Evolutionary conservation across 2,113 vertebrate genomes (phyloP).

Genomic region (Lontra canadensis): DNA sequence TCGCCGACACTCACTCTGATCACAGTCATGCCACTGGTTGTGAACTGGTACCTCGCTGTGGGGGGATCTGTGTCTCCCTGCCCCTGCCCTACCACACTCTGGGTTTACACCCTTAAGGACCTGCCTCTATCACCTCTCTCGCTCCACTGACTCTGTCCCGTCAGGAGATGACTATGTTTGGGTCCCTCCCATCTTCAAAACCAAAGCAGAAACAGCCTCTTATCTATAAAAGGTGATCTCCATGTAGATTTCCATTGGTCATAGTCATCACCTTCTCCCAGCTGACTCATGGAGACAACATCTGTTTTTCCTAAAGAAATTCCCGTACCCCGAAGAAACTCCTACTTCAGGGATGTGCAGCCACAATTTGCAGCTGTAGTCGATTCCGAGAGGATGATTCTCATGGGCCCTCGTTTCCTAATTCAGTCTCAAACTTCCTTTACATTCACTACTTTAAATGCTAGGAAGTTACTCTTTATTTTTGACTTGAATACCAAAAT

Average conservation of each 20-base stretch:
- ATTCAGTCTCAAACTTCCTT: background rate
- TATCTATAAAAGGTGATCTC: background rate
- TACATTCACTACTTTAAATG: background rate
- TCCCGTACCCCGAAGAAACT: background rate
- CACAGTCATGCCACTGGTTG: background rate
- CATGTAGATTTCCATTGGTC: background rate
- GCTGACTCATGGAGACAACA: background rate
- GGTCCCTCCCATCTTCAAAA: background rate
- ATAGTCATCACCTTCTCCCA: background rate
- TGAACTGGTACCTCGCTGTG: background rate
- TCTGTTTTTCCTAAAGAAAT: background rate
- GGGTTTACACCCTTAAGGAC: background rate
- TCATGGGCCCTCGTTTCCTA: background rate
- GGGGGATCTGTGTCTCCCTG: background rate
- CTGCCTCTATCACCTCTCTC: background rate
- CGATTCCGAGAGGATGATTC: background rate
- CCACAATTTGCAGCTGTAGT: background rate
- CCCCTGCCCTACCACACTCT: too few species aligned
- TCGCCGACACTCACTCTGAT: background rate
- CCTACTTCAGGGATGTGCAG: background rate
- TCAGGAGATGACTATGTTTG: background rate
- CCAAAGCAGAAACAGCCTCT: background rate
- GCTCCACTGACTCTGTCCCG: background rate
- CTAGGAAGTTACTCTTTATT: background rate
- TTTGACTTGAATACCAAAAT: background rate